Evolutionary conservation across 2,888 invertebrate species (phyloP).

Genomic region (Pimpla rufipes): DNA sequence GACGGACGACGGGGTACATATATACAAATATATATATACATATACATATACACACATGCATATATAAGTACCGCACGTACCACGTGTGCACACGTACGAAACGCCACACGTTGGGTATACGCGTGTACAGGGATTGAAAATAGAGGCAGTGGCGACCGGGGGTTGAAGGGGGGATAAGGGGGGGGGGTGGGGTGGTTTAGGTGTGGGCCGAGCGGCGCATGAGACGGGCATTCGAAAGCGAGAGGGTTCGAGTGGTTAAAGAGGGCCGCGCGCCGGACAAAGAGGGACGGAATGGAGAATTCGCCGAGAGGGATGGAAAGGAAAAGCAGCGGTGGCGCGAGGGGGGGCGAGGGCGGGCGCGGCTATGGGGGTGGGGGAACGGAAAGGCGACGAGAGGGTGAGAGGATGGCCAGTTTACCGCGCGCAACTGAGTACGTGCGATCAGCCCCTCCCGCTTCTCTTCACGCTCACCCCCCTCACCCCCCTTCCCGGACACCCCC

Average conservation of each 20-base stretch:
- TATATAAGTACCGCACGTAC: constrained; percentile 2
- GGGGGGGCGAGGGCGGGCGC: constrained; percentile 26
- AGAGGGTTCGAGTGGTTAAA: constrained; percentile 66
- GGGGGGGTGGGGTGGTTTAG: background rate
- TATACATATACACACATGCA: constrained; percentile 4
- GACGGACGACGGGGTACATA: constrained; percentile 35
- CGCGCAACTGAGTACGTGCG: constrained; percentile 61
- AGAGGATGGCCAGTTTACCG: constrained; percentile 66
- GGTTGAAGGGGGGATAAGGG: background rate
- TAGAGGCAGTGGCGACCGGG: constrained; percentile 10
- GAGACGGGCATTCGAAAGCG: constrained; percentile 57
- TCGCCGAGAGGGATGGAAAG: constrained; percentile 46
- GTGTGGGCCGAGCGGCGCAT: constrained; percentile 6
- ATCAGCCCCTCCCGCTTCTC: constrained; percentile 51
- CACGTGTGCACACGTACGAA: no score
- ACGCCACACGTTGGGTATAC: background rate
- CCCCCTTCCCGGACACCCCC: constrained; percentile 53
- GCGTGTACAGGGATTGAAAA: constrained; percentile 42
- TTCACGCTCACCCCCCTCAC: constrained; percentile 26
- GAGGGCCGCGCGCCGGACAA: constrained; percentile 57
- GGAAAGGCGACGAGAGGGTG: constrained; percentile 24
- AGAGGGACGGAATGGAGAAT: constrained; percentile 45
- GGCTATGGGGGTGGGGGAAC: no score
- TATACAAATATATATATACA: constrained; percentile 19
- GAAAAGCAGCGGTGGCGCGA: constrained; percentile 37